Percentiles rank a stretch among this genome's conserved stretches.
These are phyloP conservation scores for Tenthredo mesomela DNA, from an alignment of 2,888 invertebrate genomes.

Conservation along the genomic window DNA sequence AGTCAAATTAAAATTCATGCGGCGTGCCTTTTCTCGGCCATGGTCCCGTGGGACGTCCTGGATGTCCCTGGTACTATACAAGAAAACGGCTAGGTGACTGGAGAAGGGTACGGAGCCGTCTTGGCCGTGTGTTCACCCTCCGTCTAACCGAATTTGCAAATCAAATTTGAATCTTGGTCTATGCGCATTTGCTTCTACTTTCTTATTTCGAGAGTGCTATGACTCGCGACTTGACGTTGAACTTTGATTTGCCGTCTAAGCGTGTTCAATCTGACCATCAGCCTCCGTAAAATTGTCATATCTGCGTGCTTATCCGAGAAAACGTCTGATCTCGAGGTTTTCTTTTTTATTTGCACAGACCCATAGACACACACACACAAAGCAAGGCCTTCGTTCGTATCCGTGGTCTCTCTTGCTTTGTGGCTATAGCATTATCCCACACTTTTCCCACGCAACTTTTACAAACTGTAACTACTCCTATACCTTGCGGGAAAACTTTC, in stretches of 20 bases:
- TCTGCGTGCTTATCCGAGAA: background rate
- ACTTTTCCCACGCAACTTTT: conserved; percentile 60
- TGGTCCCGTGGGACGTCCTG: conserved; percentile 67
- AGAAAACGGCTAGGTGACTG: conserved; percentile 61
- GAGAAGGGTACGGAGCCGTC: conserved; percentile 55
- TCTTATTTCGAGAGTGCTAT: background rate
- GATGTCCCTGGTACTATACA: conserved; percentile 60
- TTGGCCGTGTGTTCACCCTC: conserved; percentile 30
- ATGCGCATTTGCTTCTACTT: conserved; percentile 54
- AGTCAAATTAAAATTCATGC: conserved; percentile 74
- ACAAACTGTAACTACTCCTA: conserved; percentile 64
- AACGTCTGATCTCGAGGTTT: background rate
- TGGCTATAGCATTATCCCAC: conserved; percentile 42
- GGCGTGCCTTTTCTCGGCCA: conserved; percentile 72
- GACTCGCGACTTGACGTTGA: background rate
- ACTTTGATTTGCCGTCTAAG: background rate
- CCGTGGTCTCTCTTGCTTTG: background rate
- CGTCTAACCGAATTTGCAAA: conserved; percentile 71
- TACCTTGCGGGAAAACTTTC: conserved; percentile 63
- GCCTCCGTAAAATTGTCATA: background rate
- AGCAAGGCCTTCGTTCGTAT: background rate
- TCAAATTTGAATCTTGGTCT: conserved; percentile 71
- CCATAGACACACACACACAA: background rate
- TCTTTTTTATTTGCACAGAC: background rate
- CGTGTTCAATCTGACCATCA: background rate